phyloP scores from a whole-genome alignment of 2,888 invertebrate genomes.

The Germaria angustata region DNA sequence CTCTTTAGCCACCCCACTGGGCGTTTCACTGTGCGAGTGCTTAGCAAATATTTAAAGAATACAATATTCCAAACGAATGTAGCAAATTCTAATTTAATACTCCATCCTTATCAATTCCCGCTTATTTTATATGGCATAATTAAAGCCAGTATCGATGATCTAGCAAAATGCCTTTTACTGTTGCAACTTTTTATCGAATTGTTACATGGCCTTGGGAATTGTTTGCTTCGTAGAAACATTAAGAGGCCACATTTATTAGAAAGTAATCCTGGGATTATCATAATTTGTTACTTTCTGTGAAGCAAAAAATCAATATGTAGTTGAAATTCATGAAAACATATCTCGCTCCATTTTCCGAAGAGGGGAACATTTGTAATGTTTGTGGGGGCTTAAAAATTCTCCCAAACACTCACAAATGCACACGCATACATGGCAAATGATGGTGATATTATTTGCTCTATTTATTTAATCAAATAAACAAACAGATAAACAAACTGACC shows the following conservation, averaged over 20 bases:
- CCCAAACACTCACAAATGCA: neutral
- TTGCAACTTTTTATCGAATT: neutral
- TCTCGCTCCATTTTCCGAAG: neutral
- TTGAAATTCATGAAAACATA: neutral
- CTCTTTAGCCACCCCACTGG: too few species aligned
- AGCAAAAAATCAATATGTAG: neutral
- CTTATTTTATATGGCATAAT: too few species aligned
- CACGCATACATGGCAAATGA: neutral
- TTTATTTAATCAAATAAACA: conserved; percentile 34
- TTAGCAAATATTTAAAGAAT: too few species aligned
- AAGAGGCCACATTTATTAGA: neutral
- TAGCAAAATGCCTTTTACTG: too few species aligned
- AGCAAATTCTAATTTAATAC: too few species aligned
- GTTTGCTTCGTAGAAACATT: neutral
- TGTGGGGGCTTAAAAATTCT: neutral
- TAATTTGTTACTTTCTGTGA: neutral
- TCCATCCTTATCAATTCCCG: too few species aligned
- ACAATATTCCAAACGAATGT: too few species aligned
- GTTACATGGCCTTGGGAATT: neutral
- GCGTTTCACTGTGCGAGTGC: too few species aligned
- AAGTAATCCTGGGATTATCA: neutral
- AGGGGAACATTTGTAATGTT: neutral
- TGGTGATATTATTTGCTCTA: too few species aligned
- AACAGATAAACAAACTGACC: neutral
- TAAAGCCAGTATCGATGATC: too few species aligned